phyloP scores from a whole-genome alignment of 2,797 vertebrate genomes.

The Pipistrellus kuhlii region DNA sequence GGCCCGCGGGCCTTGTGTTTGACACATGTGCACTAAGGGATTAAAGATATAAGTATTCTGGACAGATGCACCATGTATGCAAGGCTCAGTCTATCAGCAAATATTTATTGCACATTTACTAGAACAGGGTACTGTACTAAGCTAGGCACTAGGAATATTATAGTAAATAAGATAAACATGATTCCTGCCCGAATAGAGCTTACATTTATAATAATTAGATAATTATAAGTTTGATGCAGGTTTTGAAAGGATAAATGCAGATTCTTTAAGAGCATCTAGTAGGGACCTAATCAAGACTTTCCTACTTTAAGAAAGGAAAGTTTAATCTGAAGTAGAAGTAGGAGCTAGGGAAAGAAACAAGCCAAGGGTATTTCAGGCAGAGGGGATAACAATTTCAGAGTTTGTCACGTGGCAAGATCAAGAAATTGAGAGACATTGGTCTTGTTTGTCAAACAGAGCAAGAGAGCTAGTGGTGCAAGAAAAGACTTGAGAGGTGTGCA shows the following conservation, averaged over 20 bases:
- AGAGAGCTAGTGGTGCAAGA: conserved; percentile 19
- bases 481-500: neutral
- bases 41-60: conserved; percentile 8
- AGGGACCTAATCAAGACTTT: neutral
- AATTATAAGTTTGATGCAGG: neutral
- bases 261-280: neutral
- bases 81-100: conserved; percentile 2
- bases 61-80: neutral
- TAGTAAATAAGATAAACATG: neutral
- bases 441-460: conserved; percentile 2
- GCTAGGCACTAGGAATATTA: neutral
- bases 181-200: neutral
- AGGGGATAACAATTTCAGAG: neutral
- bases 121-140: neutral
- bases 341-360: conserved; percentile 34
- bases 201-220: conserved; percentile 37
- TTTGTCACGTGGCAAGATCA: conserved; percentile 37
- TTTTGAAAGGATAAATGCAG: conserved; percentile 34
- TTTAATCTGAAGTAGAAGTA: conserved; percentile 28
- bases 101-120: neutral
- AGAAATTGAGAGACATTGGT: conserved; percentile 27
- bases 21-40: too few relatives aligned
- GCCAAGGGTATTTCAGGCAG: conserved; percentile 40
- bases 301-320: neutral
- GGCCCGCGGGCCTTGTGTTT: too few relatives aligned